A percentile compares a stretch with the other conserved stretches of the same genome.
Evolutionary conservation across 2,113 vertebrate genomes (phyloP).

Genomic region (Cochlearius cochlearius): DNA sequence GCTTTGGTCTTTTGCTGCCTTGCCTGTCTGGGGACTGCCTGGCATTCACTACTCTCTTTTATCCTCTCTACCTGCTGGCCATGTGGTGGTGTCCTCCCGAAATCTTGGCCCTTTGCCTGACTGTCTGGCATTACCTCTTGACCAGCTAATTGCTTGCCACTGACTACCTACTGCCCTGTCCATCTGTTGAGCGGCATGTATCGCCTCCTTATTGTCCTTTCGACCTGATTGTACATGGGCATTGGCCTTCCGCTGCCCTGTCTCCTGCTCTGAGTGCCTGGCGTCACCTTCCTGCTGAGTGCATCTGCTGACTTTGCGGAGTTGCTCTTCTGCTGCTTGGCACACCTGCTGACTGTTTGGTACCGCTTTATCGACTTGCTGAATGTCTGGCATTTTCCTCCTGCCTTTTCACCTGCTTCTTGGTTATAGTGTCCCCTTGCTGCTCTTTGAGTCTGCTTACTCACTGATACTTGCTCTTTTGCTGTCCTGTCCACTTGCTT

Average conservation of each 20-base stretch:
- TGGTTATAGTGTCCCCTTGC: constrained; percentile 20
- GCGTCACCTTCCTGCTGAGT: constrained; percentile 43
- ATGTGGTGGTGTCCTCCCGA: constrained; percentile 33
- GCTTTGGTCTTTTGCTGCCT: constrained; percentile 34
- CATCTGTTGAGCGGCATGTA: constrained; percentile 21
- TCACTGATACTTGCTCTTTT: constrained; percentile 46
- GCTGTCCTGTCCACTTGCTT: constrained; percentile 47
- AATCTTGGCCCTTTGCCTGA: constrained; percentile 54
- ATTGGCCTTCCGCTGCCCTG: constrained; percentile 37
- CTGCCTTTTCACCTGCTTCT: constrained; percentile 59
- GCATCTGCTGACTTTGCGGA: constrained; percentile 58
- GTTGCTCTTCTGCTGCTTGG: constrained; percentile 67
- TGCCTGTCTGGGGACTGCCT: constrained; percentile 31
- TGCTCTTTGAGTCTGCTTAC: constrained; percentile 42
- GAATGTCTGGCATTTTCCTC: constrained; percentile 56
- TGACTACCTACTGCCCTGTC: constrained; percentile 22
- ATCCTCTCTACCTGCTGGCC: constrained; percentile 63
- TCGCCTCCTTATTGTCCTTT: constrained; percentile 8
- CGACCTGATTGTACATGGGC: background rate
- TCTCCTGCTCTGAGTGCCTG: constrained; percentile 29
- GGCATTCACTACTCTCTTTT: constrained; percentile 15
- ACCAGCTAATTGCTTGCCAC: constrained; percentile 52
- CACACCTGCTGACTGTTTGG: constrained; percentile 54
- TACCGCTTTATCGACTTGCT: constrained; percentile 59
- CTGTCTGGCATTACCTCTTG: constrained; percentile 56